A percentile compares a stretch with the other conserved stretches of the same genome.
Conservation (phyloP, 2,888 invertebrate species). For the Drosophila demipolita region DNA sequence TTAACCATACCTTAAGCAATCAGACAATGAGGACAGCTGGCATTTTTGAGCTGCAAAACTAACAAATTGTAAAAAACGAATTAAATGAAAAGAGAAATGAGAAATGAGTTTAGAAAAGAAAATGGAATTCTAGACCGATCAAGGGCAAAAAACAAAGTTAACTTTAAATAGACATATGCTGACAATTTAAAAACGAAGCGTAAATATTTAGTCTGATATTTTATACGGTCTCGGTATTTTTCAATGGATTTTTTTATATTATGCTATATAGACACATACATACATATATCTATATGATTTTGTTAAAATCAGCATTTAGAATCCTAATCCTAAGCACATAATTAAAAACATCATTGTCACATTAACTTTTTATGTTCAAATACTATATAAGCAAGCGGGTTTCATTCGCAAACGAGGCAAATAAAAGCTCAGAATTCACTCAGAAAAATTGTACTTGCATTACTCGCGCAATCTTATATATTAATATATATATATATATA, state of each 20-base stretch:
- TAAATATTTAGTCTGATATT: constrained; percentile 68
- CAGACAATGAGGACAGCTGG: constrained; percentile 41
- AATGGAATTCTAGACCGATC: constrained; percentile 30
- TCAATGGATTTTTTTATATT: constrained; percentile 26
- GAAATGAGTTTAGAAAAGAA: not conserved
- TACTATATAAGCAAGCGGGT: constrained; percentile 58
- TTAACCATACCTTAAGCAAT: constrained; percentile 50
- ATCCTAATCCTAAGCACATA: constrained; percentile 24
- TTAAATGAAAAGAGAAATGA: not conserved
- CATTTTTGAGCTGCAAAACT: constrained; percentile 49
- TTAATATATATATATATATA: constrained; percentile 9
- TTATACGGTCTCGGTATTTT: constrained; percentile 30
- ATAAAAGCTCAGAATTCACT: constrained; percentile 28
- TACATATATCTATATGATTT: constrained; percentile 7
- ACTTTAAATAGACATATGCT: constrained; percentile 63
- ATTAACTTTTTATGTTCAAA: constrained; percentile 20
- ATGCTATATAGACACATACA: constrained; percentile 3
- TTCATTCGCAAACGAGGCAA: constrained; percentile 57
- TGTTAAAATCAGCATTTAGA: constrained; percentile 36
- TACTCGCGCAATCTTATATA: constrained; percentile 19
- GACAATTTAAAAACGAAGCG: constrained; percentile 56
- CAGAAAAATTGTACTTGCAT: constrained; percentile 18
- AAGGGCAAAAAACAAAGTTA: constrained; percentile 53
- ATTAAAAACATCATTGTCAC: constrained; percentile 16
- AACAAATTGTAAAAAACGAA: constrained; percentile 4